Conservation (phyloP, 2,797 vertebrate species). For the Petrocephalus schoutedeni region DNA sequence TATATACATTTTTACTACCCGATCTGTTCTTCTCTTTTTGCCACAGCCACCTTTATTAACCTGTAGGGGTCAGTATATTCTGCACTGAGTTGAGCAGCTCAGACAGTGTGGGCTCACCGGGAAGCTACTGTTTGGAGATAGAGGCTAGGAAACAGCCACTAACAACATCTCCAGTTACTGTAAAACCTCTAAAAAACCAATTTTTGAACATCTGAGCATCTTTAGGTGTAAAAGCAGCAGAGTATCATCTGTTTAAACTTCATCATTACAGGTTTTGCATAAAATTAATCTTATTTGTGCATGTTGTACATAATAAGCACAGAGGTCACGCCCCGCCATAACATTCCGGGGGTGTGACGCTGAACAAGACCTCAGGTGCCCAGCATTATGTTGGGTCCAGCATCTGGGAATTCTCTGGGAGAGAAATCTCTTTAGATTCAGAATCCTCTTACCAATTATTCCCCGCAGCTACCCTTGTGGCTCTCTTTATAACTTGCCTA, state of each 20-base stretch:
- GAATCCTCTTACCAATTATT: neutral
- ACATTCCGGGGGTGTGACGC: neutral
- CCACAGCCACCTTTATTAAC: constrained; percentile 26
- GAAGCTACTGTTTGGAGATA: neutral
- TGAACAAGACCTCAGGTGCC: neutral
- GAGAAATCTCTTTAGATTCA: neutral
- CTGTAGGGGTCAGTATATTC: constrained; percentile 65
- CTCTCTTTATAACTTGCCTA: neutral
- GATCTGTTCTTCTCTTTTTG: neutral
- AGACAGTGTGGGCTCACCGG: constrained; percentile 17
- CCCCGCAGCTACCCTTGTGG: neutral
- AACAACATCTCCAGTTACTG: neutral
- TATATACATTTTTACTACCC: constrained; percentile 36
- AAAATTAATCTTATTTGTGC: neutral
- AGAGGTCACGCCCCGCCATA: neutral
- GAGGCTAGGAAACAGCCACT: neutral
- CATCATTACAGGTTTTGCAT: neutral
- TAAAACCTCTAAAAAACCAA: neutral
- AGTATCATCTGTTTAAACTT: neutral
- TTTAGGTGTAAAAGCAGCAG: neutral
- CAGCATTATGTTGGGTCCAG: neutral
- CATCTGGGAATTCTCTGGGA: neutral
- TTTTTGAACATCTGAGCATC: neutral
- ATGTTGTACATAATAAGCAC: neutral
- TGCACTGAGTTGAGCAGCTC: constrained; percentile 25